Conservation (phyloP, 2,888 invertebrate species). For the Dilophus febrilis region DNA sequence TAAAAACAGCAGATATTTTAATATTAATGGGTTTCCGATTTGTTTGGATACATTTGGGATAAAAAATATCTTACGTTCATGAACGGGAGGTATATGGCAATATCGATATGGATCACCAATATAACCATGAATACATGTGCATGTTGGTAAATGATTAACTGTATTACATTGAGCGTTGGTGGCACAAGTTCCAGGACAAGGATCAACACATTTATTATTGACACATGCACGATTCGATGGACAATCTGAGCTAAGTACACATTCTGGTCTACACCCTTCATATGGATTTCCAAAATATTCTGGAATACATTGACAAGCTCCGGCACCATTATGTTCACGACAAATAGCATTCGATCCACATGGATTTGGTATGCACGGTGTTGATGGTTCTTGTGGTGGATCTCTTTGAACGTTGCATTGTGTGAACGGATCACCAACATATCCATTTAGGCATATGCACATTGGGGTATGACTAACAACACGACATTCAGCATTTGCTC, state of each 20-base stretch:
- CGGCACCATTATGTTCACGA: conserved; percentile 41
- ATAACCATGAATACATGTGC: conserved; percentile 50
- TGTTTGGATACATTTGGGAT: no score
- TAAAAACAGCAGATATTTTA: no score
- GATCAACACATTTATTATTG: conserved; percentile 56
- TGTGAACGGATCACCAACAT: conserved; percentile 21
- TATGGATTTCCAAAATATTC: conserved; percentile 65
- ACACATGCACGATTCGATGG: conserved; percentile 50
- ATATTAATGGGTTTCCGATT: no score
- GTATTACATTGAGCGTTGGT: conserved; percentile 57
- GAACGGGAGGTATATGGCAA: conserved; percentile 31
- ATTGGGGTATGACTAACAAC: conserved; percentile 60
- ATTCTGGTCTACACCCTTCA: conserved; percentile 58
- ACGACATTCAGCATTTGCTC: conserved; percentile 50
- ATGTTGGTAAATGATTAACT: conserved; percentile 51
- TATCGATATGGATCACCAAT: conserved; percentile 61
- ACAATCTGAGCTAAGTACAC: conserved; percentile 53
- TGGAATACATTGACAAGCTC: conserved; percentile 51
- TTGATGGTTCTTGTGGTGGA: conserved; percentile 7
- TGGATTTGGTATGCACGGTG: conserved; percentile 54
- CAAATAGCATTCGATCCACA: conserved; percentile 67
- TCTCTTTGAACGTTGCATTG: conserved; percentile 8
- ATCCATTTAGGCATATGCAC: conserved; percentile 45
- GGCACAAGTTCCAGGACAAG: conserved; percentile 63
- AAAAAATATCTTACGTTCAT: neutral